phyloP scores from a whole-genome alignment of 2,888 invertebrate species.

The Lagria hirta region DNA sequence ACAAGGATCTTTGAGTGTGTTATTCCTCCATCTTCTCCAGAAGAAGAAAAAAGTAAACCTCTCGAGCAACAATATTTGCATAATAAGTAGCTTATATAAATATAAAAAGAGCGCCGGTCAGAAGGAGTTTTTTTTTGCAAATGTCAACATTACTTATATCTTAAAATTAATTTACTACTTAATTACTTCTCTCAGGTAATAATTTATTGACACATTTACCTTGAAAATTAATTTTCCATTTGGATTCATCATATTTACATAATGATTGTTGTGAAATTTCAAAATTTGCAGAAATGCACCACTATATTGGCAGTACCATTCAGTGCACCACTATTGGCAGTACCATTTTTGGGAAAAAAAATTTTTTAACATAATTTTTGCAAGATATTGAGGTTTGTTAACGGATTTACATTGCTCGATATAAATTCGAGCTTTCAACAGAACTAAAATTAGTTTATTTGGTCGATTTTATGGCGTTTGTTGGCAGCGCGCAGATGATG shows the following conservation, averaged over 20 bases:
- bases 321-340: too few species aligned
- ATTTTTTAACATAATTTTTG: too few species aligned
- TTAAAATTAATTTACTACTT: constrained; percentile 26
- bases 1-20: too few species aligned
- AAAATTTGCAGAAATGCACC: constrained; percentile 7
- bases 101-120: constrained; percentile 11
- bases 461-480: too few species aligned
- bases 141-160: constrained; percentile 16
- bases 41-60: too few species aligned
- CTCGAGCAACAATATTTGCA: constrained; percentile 15
- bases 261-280: constrained; percentile 25
- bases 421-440: too few species aligned
- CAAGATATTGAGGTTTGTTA: too few species aligned
- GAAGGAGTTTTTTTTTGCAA: constrained; percentile 13
- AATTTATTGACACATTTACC: constrained; percentile 28
- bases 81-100: constrained; percentile 21
- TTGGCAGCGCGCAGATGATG: too few species aligned
- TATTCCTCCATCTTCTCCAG: too few species aligned
- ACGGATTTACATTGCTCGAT: too few species aligned
- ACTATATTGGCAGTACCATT: constrained; percentile 11
- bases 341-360: too few species aligned
- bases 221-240: constrained; percentile 28
- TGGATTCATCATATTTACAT: constrained; percentile 27
- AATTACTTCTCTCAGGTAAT: constrained; percentile 24
- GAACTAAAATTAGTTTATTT: too few species aligned